Percentiles rank a stretch among this genome's conserved stretches.
Conservation (phyloP, 2,888 invertebrate species). For the Sarcophaga carnaria region DNA sequence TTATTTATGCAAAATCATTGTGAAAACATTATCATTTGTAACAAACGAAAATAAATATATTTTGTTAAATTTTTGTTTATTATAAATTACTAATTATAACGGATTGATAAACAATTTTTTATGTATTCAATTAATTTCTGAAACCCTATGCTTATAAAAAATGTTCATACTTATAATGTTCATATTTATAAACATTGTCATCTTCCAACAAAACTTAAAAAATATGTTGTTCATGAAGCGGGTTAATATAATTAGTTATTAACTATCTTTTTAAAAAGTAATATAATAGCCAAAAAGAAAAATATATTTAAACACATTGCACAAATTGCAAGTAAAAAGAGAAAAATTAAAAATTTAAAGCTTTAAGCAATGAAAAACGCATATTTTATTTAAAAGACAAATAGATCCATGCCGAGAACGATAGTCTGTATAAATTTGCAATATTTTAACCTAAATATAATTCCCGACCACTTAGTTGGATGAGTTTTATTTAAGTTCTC, state of each 20-base stretch:
- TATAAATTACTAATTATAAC: no score
- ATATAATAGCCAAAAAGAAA: conserved; percentile 35
- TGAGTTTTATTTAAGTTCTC: no score
- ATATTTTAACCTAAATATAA: no score
- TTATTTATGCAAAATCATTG: no score
- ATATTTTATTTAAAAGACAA: conserved; percentile 26
- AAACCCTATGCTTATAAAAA: no score
- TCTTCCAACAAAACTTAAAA: not conserved
- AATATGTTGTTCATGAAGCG: conserved; percentile 47
- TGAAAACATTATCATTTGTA: no score
- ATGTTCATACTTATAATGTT: not conserved
- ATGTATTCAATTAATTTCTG: no score
- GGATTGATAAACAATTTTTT: no score
- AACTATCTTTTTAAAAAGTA: conserved; percentile 39
- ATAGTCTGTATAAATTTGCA: not conserved
- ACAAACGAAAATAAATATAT: no score
- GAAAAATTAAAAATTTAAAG: conserved; percentile 11
- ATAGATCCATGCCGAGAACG: not conserved
- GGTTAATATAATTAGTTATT: conserved; percentile 56
- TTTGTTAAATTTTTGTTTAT: no score
- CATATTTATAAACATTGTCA: not conserved
- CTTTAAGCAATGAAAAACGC: conserved; percentile 50
- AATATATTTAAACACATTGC: conserved; percentile 44
- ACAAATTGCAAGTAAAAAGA: conserved; percentile 50
- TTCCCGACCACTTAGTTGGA: no score